Evolutionary conservation across 1,140 invertebrate species (phyloP).

Genomic region (Heliconius melpomene): DNA sequence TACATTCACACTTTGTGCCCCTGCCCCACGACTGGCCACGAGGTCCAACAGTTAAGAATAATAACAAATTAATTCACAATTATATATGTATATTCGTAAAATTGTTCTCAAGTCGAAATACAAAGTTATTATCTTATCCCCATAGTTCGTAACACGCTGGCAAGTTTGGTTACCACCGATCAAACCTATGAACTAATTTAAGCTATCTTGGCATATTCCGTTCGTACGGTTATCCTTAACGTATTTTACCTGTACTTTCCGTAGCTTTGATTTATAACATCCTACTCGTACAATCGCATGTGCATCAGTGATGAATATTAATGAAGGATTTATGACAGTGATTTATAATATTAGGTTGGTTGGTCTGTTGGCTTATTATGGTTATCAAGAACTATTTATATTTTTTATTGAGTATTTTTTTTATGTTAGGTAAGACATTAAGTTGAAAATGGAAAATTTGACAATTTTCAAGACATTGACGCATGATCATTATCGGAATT

Average conservation of each 20-base stretch:
- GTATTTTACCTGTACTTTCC: constrained; percentile 8
- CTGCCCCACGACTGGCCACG: no score
- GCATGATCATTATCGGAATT: no score
- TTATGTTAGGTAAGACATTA: no score
- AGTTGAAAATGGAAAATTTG: no score
- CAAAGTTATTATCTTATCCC: constrained; percentile 18
- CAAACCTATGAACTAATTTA: constrained; percentile 54
- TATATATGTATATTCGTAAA: not conserved
- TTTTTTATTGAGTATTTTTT: not conserved
- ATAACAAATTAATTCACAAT: not conserved
- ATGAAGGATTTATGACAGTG: constrained; percentile 13
- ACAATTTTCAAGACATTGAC: no score
- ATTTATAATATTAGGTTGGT: constrained; percentile 7
- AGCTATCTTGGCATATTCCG: constrained; percentile 48
- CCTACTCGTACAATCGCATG: constrained; percentile 13
- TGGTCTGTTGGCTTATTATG: not conserved
- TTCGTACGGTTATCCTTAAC: constrained; percentile 36
- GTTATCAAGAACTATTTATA: not conserved
- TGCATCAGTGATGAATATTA: constrained; percentile 29
- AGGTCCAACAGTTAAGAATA: not conserved
- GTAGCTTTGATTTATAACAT: constrained; percentile 34
- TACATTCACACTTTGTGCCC: no score
- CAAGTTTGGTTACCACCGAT: constrained; percentile 55
- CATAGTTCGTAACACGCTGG: constrained; percentile 51
- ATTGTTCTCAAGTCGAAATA: constrained; percentile 5